Evolutionary conservation across 2,113 vertebrate species (phyloP).

Genomic region (Crypturellus undulatus): DNA sequence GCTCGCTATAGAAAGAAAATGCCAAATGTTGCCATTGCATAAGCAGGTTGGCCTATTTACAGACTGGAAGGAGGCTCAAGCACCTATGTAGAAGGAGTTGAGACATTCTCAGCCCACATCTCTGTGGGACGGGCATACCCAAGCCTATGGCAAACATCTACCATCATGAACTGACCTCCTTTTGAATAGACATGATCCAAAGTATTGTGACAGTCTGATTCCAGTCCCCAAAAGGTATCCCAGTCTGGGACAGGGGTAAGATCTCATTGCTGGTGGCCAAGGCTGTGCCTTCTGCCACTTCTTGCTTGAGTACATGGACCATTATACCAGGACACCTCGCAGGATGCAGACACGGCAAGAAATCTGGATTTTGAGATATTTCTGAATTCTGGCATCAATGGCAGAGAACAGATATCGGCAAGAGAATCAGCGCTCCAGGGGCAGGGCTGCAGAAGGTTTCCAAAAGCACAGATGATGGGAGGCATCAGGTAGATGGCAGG

Average conservation of each 20-base stretch:
- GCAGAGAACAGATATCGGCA: not conserved
- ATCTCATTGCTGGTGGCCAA: not conserved
- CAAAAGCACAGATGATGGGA: not conserved
- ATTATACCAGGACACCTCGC: too few species aligned
- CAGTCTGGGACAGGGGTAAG: not conserved
- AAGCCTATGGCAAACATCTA: not conserved
- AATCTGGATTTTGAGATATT: not conserved
- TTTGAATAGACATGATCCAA: not conserved
- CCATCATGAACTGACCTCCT: not conserved
- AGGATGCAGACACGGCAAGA: not conserved
- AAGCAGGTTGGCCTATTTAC: not conserved
- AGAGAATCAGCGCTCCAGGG: not conserved
- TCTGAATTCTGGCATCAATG: not conserved
- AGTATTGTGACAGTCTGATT: rapidly evolving
- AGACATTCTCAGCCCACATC: not conserved
- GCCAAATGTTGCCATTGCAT: not conserved
- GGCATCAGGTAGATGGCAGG: not conserved
- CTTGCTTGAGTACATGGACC: not conserved
- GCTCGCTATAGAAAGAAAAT: not conserved
- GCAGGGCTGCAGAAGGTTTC: not conserved
- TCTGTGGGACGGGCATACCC: not conserved
- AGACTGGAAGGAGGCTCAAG: not conserved
- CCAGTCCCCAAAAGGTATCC: not conserved
- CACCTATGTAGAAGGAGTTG: not conserved
- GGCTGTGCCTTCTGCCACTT: not conserved